phyloP scores from a whole-genome alignment of 2,797 vertebrate species.

The Semotilus atromaculatus region DNA sequence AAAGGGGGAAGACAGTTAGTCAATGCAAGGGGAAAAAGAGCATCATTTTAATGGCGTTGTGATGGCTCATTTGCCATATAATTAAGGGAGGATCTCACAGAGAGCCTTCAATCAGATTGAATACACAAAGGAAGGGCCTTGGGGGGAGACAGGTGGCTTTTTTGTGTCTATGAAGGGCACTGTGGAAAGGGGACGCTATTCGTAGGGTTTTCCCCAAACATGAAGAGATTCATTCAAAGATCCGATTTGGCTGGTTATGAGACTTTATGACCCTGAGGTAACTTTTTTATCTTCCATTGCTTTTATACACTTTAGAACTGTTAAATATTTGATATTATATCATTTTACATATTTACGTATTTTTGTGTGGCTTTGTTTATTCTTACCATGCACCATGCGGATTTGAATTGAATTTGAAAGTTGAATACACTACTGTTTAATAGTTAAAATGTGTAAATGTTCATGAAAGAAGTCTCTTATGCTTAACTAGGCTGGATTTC shows the following conservation, averaged over 20 bases:
- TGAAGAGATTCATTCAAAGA: background rate
- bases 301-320: background rate
- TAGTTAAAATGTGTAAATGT: too few species aligned
- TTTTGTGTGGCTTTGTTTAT: background rate
- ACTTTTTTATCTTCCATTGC: background rate
- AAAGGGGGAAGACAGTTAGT: conserved; percentile 53
- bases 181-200: background rate
- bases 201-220: background rate
- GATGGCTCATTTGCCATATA: conserved; percentile 50
- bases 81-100: conserved; percentile 40
- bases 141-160: background rate
- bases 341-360: background rate
- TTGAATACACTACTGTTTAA: too few species aligned
- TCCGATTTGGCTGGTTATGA: background rate
- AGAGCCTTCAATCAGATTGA: conserved; percentile 20
- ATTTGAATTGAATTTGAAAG: background rate
- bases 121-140: conserved; percentile 19
- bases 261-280: background rate
- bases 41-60: conserved; percentile 47
- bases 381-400: background rate
- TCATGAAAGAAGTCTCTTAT: background rate
- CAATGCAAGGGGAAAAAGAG: conserved; percentile 49
- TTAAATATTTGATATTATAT: background rate
- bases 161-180: background rate
- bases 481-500: background rate